These are phyloP conservation scores for Schizopygopsis pylzovi DNA, from an alignment of 2,797 vertebrate species.

Conservation along the genomic window DNA sequence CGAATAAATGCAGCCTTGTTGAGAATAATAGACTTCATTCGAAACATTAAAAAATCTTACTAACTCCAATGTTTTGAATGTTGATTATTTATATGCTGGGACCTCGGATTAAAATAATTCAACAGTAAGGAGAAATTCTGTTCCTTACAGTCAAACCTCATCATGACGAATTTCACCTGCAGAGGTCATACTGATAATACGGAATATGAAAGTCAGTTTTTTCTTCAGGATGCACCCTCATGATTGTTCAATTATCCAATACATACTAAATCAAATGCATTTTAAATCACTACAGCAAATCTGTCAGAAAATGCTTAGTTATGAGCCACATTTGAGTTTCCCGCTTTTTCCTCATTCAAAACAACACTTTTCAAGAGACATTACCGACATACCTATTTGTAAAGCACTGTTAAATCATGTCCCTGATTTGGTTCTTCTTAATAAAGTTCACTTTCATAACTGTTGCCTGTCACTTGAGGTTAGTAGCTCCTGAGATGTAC, in stretches of 20 bases:
- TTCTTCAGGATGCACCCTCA: background rate
- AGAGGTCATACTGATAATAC: background rate
- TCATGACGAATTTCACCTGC: background rate
- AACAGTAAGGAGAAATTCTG: background rate
- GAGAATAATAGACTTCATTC: background rate
- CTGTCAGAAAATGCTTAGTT: background rate
- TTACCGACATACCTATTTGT: background rate
- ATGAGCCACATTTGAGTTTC: background rate
- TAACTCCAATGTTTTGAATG: background rate
- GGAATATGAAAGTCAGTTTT: background rate
- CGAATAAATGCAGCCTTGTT: background rate
- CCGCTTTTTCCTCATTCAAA: background rate
- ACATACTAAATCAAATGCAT: background rate
- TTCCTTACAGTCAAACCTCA: background rate
- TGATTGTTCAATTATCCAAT: background rate
- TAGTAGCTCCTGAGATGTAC: constrained; percentile 47
- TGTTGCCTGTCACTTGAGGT: constrained; percentile 40
- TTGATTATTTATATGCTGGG: background rate
- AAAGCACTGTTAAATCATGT: constrained; percentile 3
- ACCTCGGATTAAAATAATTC: background rate
- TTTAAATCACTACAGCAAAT: background rate
- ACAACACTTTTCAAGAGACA: background rate
- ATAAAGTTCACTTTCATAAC: constrained; percentile 47
- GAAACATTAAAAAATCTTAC: background rate
- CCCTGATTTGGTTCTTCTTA: constrained; percentile 30